These are phyloP conservation scores for Campoplex nolae DNA, from an alignment of 2,888 invertebrate genomes.

Conservation along the genomic window DNA sequence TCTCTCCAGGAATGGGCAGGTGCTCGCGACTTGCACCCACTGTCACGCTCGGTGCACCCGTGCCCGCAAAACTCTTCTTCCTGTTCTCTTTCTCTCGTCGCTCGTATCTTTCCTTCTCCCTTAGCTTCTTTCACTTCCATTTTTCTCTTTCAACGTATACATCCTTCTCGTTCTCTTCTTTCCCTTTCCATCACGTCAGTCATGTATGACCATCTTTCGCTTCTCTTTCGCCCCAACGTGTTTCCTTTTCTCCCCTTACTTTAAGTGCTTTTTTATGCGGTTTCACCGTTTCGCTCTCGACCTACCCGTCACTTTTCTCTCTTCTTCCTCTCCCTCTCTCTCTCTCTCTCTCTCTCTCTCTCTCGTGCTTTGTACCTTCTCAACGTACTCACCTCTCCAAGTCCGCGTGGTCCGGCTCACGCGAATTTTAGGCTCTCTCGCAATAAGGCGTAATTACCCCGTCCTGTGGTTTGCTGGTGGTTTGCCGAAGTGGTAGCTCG, in stretches of 20 bases:
- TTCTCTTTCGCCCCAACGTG: constrained; percentile 43
- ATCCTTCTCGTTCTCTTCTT: constrained; percentile 53
- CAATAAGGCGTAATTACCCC: constrained; percentile 78
- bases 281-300: constrained; percentile 79
- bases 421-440: constrained; percentile 74
- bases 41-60: constrained; percentile 84
- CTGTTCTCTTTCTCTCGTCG: constrained; percentile 70
- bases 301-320: constrained; percentile 58
- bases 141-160: constrained; percentile 33
- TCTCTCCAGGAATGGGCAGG: constrained; percentile 82
- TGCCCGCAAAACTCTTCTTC: constrained; percentile 76
- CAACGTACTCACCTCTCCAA: constrained; percentile 49
- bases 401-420: constrained; percentile 62
- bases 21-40: constrained; percentile 80
- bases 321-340: constrained; percentile 39
- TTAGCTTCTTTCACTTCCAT: constrained; percentile 48
- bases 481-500: constrained; percentile 72
- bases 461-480: constrained; percentile 80
- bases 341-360: constrained; percentile 25
- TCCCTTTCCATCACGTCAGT: constrained; percentile 19
- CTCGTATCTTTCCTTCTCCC: constrained; percentile 50
- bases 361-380: constrained; percentile 47
- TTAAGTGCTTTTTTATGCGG: constrained; percentile 82
- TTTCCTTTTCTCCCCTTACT: constrained; percentile 64
- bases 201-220: constrained; percentile 46